Base-by-base conservation (phyloP, 2,797 vertebrate genomes). In the Enoplosus armatus region DNA sequence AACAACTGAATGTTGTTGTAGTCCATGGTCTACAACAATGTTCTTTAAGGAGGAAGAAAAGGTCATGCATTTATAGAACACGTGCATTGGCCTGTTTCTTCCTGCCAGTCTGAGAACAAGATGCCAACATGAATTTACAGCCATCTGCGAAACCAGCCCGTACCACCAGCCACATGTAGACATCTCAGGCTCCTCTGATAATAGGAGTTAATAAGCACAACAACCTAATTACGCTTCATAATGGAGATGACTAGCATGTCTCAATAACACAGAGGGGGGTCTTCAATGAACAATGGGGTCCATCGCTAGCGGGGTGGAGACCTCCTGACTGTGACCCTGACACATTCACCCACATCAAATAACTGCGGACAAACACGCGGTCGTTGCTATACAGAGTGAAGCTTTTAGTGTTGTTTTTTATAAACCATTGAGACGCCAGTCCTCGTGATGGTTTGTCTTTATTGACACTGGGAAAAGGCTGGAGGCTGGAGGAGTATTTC, bases 171-270 rank as follows among this genome's bases (percentile, higher is more conserved):
- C 79, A 54, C 89, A 85, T 31, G 73, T 29, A 83, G 84, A 86
- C 89, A 66, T 92, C 87, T 93, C 84, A 76, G 82, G 53, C 83
- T 85, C 47, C 68, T 81, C 82, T 75, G 68, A 90, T 91, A 92
- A 94, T 89, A 78, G 79, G 90, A 93, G 88, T 92, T 93, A 93
- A 94, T 92, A 92, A 90, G 91, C 91, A 93, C 90, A 92, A 92
- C 91, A 92, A 81, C 92, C 91, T 93, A 90, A 93, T 93, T 93
- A 90, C 84, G 55, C 66, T 67, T 70, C 84, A 93, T 88, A 93
- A 94, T 90, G 80, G 89, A 85, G 87, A 91, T 86, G 92, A 92
- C 85, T 59, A 85, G 85, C 86, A 84, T 80, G 85, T 90, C 93
- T 91, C 92, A 90, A 89, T 91, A 89, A 93, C 92, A 83, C 92